Evolutionary conservation across 2,113 vertebrate genomes (phyloP).

Genomic region (Columba janthina): DNA sequence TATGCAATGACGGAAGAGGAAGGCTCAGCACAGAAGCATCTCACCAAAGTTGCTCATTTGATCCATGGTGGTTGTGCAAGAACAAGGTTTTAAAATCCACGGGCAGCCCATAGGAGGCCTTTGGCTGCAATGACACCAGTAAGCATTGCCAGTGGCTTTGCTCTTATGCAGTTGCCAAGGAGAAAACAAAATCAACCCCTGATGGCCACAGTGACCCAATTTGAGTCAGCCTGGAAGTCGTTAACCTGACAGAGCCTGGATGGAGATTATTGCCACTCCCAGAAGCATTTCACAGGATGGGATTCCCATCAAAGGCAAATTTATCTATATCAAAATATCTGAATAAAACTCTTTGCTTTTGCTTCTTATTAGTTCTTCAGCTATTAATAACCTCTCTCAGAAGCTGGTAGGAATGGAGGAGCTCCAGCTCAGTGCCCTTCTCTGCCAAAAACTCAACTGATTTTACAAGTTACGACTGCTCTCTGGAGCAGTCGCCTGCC

Average conservation of each 20-base stretch:
- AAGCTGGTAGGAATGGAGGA: background rate
- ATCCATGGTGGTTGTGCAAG: background rate
- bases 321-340: background rate
- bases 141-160: background rate
- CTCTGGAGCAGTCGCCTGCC: background rate
- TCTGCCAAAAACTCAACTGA: background rate
- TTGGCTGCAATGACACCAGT: background rate
- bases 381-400: background rate
- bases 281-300: background rate
- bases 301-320: background rate
- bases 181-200: background rate
- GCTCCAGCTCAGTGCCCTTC: background rate
- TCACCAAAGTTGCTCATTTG: background rate
- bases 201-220: background rate
- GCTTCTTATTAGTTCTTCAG: background rate
- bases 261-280: background rate
- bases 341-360: background rate
- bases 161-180: background rate
- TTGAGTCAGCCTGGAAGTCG: background rate
- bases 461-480: background rate
- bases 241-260: background rate
- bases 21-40: background rate
- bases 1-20: background rate
- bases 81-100: background rate
- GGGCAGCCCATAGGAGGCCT: background rate